These are phyloP conservation scores for Myripristis jacobus DNA, from an alignment of 2,797 vertebrate genomes.

Conservation along the genomic window DNA sequence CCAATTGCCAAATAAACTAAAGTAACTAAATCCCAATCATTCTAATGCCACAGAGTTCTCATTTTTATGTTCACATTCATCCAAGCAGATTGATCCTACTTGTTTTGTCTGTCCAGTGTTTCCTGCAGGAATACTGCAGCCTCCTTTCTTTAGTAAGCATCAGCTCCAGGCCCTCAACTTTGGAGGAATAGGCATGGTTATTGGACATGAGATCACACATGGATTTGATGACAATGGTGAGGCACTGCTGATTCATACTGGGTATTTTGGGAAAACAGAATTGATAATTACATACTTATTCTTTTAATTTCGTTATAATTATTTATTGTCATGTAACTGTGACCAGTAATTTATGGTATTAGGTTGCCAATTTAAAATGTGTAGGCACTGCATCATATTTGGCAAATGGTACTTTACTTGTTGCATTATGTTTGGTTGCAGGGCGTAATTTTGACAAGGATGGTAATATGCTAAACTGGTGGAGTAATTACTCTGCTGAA, in stretches of 20 bases:
- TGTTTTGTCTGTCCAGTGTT: constrained; percentile 85
- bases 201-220: constrained; percentile 96
- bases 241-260: constrained; percentile 1
- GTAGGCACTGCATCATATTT: not conserved
- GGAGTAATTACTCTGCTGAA: constrained; percentile 94
- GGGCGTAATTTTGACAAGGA: constrained; percentile 97
- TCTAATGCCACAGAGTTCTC: not conserved
- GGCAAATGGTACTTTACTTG: constrained; percentile 28
- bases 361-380: constrained; percentile 1
- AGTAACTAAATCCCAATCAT: too few species aligned
- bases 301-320: not conserved
- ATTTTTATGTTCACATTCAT: constrained; percentile 3
- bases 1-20: too few species aligned
- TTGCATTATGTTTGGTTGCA: constrained; percentile 65
- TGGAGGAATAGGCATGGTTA: constrained; percentile 97
- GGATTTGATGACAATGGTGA: constrained; percentile 94
- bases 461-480: constrained; percentile 98
- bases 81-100: not conserved
- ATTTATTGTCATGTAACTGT: constrained; percentile 16
- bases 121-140: constrained; percentile 97
- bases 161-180: constrained; percentile 97
- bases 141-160: constrained; percentile 96
- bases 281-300: constrained; percentile 1
- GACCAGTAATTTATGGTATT: not conserved
- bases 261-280: constrained; percentile 21